These are phyloP conservation scores for Gallirallus australis DNA, from an alignment of 2,797 vertebrate species.

Conservation along the genomic window DNA sequence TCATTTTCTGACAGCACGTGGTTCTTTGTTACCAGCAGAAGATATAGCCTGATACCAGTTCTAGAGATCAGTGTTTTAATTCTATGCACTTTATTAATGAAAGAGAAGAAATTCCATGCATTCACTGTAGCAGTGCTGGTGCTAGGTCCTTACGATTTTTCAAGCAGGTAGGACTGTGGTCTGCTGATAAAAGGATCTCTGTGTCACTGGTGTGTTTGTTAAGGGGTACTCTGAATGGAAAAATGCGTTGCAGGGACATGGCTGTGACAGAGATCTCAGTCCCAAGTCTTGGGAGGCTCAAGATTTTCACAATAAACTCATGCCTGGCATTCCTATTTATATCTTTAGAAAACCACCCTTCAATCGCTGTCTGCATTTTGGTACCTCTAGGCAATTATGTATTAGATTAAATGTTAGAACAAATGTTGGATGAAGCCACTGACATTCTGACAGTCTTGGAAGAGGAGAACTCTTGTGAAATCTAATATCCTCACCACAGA, in stretches of 20 bases:
- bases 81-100: neutral
- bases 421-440: slow-evolving; percentile 2
- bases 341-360: slow-evolving; percentile 1
- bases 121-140: neutral
- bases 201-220: neutral
- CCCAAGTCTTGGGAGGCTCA: neutral
- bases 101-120: neutral
- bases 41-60: neutral
- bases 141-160: neutral
- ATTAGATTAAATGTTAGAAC: slow-evolving; percentile 7
- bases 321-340: neutral
- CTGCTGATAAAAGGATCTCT: neutral
- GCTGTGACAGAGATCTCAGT: neutral
- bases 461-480: slow-evolving; percentile 11
- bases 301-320: slow-evolving; percentile 10
- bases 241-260: neutral
- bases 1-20: neutral
- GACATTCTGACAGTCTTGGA: slow-evolving; percentile 13
- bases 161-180: neutral
- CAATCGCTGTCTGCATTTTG: neutral
- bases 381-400: neutral
- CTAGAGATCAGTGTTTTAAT: neutral
- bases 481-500: slow-evolving; percentile 33
- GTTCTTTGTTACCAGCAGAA: neutral
- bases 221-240: neutral